phyloP scores from a whole-genome alignment of 37 sponge, comb jelly and placozoan genomes.

The Dysidea cf. avara region DNA sequence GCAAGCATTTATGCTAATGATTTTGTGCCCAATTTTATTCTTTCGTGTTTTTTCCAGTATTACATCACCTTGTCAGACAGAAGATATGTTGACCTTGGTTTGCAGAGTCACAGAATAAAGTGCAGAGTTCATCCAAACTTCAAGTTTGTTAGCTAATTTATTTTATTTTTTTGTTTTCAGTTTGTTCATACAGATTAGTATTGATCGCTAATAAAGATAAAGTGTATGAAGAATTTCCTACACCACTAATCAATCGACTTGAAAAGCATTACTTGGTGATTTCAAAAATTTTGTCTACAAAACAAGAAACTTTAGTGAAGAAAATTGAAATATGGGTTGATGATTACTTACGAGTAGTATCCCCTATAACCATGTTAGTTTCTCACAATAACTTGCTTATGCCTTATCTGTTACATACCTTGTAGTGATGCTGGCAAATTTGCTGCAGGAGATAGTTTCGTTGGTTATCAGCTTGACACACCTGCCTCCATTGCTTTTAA shows the following conservation, averaged over 20 bases:
- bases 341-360: constrained; percentile 7
- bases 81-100: constrained; percentile 87
- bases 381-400: no score
- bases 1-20: no score
- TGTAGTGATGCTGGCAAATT: constrained; percentile 9
- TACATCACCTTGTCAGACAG: constrained; percentile 59
- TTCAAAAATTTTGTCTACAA: constrained; percentile 45
- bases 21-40: constrained; percentile 1
- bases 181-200: constrained; percentile 68
- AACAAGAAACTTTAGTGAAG: constrained; percentile 32
- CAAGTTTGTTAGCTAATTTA: constrained; percentile 39
- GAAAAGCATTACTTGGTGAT: constrained; percentile 85
- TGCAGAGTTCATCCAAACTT: constrained; percentile 81
- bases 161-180: no score
- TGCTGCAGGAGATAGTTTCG: constrained; percentile 54
- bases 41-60: constrained; percentile 30
- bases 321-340: constrained; percentile 55
- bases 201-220: constrained; percentile 72
- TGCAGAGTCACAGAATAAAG: constrained; percentile 84
- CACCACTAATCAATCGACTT: constrained; percentile 87
- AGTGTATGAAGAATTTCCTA: constrained; percentile 86
- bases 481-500: constrained; percentile 79
- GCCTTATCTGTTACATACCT: no score
- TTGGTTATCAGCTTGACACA: constrained; percentile 76
- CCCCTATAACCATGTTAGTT: no score